Evolutionary conservation across 2,888 invertebrate species (phyloP), one percentile per base, ranked within the genome.

Genomic region (Eilema depressum): DNA sequence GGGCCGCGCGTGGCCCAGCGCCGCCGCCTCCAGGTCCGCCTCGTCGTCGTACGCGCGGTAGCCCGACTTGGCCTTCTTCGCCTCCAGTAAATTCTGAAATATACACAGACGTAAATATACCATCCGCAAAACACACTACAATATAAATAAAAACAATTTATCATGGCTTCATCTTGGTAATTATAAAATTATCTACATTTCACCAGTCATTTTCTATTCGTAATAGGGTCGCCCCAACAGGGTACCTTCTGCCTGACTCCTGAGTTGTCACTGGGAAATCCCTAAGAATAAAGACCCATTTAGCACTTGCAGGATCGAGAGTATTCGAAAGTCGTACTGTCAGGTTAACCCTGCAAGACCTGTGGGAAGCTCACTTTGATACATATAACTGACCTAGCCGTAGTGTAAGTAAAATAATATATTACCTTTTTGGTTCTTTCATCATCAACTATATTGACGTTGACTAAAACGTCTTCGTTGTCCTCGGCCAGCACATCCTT

Each of bases 41-140:
- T 97, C 97, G 78, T 98, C 98, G 79, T 99, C 99, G 89, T 97
- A 97, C 56, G 97, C 97, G 86, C 98, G 98, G 91, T 99, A 99
- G 2, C 98, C 97, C 14, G 96, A 93, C 3, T 97, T 96, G 79
- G 98, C 98, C 85, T 97, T 97, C 89, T 98, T 98, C 83, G 97
- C 98, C 86, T 98, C 97, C 81, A 97, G 96, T 28, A 98, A 96
- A 95, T 98, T 99, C 96, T 97, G 91, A 0, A 41, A 17, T 57
- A 37, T n/a, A 20, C 10, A 57, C 23, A 30, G 11, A 12, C 25
- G 41, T 59, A 1, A 37, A 20, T 2, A 20, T 10, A 53, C n/a
- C 1, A 11, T 11, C 41, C 3, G 3, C 37, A 47, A 47, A 47
- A 47, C 7, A 0, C 17, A 20, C 5, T 47, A 41, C 5, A 41